A percentile compares a stretch with the other conserved stretches of the same genome.
These are phyloP conservation scores for Trachelipus rathkii DNA, from an alignment of 1,140 invertebrate genomes.

Conservation along the genomic window DNA sequence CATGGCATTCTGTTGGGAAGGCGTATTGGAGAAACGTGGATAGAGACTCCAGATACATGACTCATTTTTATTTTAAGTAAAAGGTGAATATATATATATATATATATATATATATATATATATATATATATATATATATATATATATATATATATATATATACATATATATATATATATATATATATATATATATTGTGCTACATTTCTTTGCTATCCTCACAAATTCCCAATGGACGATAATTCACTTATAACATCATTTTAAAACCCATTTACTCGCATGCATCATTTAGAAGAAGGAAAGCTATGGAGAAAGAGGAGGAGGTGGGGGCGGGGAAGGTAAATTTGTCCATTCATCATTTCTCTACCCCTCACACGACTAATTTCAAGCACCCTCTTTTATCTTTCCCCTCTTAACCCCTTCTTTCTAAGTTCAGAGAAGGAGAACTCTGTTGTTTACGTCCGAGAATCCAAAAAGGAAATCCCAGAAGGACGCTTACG, in stretches of 20 bases:
- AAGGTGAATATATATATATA: too few relatives aligned
- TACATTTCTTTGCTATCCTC: background rate
- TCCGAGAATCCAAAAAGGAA: background rate
- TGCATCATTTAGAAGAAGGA: background rate
- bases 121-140: constrained; percentile 27
- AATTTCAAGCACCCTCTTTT: background rate
- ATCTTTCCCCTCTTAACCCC: background rate
- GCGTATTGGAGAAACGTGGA: too few relatives aligned
- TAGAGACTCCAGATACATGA: too few relatives aligned
- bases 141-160: constrained; percentile 22
- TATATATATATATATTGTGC: constrained; percentile 18
- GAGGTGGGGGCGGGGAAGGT: too few relatives aligned
- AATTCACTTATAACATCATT: background rate
- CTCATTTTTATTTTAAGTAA: too few relatives aligned
- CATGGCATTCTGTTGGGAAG: too few relatives aligned
- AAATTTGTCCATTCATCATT: background rate
- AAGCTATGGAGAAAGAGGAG: background rate
- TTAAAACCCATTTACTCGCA: background rate
- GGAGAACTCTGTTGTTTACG: background rate
- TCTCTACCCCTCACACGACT: background rate
- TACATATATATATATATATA: constrained; percentile 19
- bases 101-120: constrained; percentile 18
- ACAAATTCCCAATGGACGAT: background rate
- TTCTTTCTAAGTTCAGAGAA: too few relatives aligned
- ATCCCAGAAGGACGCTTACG: constrained; percentile 6